Base-by-base conservation (phyloP, 2,113 vertebrate species). In the Gracilinanus agilis region DNA sequence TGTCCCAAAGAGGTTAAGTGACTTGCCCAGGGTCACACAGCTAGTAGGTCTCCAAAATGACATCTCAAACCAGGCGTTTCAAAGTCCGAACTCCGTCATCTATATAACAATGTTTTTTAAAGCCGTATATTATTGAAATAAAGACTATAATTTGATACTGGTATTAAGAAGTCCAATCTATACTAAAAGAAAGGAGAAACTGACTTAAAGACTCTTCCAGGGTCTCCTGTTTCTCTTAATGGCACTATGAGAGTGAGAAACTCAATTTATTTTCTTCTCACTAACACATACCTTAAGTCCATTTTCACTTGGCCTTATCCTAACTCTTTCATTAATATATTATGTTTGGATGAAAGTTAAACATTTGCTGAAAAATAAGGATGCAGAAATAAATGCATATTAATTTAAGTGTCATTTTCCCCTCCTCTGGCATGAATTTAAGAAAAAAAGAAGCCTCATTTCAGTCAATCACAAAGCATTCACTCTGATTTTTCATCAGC, bases 311-410 rank as follows among this genome's bases (percentile, higher is more conserved):
- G 25, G 44, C 55, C 40, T 90, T 95, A 53, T 88, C 12, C 27
- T 49, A 49, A 49, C 53, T 95, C 83, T 25, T 93, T 95, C 49
- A 93, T 16, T 29, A 94, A 40, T 94, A 83, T 95, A n/a, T 89
- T 55, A 92, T 19, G 95, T 94, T 92, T 94, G 49, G 49, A 92
- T 49, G 92, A 40, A 95, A 25, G 96, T 95, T 95, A 24, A 93
- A 90, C 54, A 44, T 54, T 89, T 23, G 93, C 53, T 95, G 49
- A 95, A 95, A 95, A 90, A n/a, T 10, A 89, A 7, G 7, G 4
- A 89, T 94, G 0, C 95, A 23, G 44, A 56, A 90, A 93, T 96
- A 95, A 58, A 94, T 2, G 2, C 23, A 90, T 25, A 92, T 94
- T 94, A 92, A 97, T 12, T 12, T 13, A 67, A 67, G 61, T 34